phyloP scores from a whole-genome alignment of 2,113 vertebrate species.

The Furnarius figulus region DNA sequence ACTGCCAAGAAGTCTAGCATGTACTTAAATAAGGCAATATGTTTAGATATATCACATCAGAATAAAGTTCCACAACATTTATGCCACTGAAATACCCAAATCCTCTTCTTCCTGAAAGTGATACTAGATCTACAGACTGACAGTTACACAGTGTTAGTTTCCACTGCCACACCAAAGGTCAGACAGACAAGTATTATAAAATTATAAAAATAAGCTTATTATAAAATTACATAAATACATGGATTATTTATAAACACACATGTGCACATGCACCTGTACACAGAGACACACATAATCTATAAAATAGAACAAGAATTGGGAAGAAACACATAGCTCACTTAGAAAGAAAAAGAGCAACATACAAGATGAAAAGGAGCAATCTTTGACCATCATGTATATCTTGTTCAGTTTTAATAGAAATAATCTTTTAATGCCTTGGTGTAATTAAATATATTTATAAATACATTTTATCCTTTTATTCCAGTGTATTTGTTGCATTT shows the following conservation, averaged over 20 bases:
- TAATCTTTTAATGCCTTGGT: neutral
- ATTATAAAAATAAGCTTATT: neutral
- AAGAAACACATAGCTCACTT: neutral
- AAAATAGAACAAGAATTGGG: neutral
- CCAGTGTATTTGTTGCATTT: neutral
- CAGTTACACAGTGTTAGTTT: neutral
- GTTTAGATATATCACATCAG: slow-evolving; percentile 14
- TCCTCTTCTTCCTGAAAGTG: neutral
- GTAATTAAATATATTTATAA: neutral
- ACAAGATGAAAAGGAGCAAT: neutral
- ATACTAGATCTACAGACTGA: neutral
- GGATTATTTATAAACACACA: neutral
- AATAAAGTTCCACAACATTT: slow-evolving; percentile 14
- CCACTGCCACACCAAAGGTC: neutral
- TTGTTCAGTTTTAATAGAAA: neutral
- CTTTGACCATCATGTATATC: neutral
- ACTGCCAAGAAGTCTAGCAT: slow-evolving; percentile 20
- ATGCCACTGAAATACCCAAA: neutral
- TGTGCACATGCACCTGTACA: accelerated
- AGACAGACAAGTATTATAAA: neutral
- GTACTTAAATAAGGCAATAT: neutral
- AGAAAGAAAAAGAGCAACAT: neutral
- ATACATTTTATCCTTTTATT: neutral
- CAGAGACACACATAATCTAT: neutral
- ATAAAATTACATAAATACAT: neutral